Base-by-base conservation (phyloP, 2,113 vertebrate genomes). In the Nerophis lumbriciformis region DNA sequence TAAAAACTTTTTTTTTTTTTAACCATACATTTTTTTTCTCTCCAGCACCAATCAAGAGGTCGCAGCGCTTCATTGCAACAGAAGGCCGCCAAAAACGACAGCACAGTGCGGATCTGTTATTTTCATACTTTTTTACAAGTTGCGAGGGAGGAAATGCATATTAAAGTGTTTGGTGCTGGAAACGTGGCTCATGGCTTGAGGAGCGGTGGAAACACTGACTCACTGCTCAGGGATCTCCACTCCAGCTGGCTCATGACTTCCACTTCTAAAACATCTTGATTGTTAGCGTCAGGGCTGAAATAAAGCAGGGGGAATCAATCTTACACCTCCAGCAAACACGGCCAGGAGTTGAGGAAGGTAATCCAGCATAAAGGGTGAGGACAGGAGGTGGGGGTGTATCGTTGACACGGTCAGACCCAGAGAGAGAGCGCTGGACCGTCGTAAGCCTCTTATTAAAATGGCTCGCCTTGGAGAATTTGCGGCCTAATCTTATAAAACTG, bases 191-290 rank as follows among this genome's bases (percentile, higher is more conserved):
- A 11, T 58, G 63, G 59, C 65, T 67, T 74, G 59, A 53, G 53
- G 69, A 38, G 80, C 68, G 72, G 37, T 82, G 87, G 88, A 89
- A 90, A 86, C 53, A 75, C 65, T 88, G 83, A 88, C 74, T 85
- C 82, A 87, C 77, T 53, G 63, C 42, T 53, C 53, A 63, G 58
- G 78, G 70, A 59, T 42, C 65, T 72, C 53, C 38, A 68, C 62
- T 79, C 66, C 71, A 75, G 58, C 84, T 66, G 76, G 62, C 67
- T 66, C 80, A 60, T 55, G 4, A 10, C 57, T 50, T 70, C 68
- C 35, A 73, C 74, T 73, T 79, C 69, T 67, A 52, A 73, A 81
- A 79, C 69, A 74, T 68, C 63, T 72, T 76, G 63, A 78, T 79
- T 59, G 68, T 80, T 75, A 67, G 42, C 42, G 42, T 12, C 42